These are phyloP conservation scores for Chaetogeoica ovagalla DNA, from an alignment of 2,888 invertebrate species.

Conservation along the genomic window DNA sequence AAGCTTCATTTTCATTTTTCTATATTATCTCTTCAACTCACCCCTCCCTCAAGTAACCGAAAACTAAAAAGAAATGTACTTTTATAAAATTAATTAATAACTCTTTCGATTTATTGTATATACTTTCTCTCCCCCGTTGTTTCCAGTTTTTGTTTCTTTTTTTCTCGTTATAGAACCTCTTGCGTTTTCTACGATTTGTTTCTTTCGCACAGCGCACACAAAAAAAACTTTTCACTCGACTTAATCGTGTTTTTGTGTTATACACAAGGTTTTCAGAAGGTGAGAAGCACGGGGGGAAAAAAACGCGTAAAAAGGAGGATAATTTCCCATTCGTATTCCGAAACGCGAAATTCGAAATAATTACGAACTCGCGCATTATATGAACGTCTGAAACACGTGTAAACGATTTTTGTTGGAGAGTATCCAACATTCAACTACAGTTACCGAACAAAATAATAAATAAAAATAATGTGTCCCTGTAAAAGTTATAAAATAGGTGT, in stretches of 20 bases:
- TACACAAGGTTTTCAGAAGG: conserved; percentile 24
- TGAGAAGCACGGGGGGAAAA: conserved; percentile 21
- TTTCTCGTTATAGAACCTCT: conserved; percentile 1
- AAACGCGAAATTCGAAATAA: conserved; percentile 42
- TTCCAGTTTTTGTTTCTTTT: conserved; percentile 10
- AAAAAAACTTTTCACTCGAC: conserved; percentile 40
- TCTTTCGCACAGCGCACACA: conserved; percentile 10
- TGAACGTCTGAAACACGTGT: conserved; percentile 37
- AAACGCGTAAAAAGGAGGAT: conserved; percentile 25
- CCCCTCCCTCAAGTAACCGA: neutral
- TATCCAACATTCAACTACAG: conserved; percentile 32
- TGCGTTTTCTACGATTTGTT: conserved; percentile 35
- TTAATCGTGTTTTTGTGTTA: conserved; percentile 42
- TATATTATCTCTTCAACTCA: conserved; percentile 17
- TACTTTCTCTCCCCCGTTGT: conserved; percentile 20
- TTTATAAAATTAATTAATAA: conserved; percentile 40
- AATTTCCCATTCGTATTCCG: conserved; percentile 46
- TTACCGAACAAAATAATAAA: conserved; percentile 20
- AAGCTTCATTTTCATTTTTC: conserved; percentile 28
- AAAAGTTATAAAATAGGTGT: neutral
- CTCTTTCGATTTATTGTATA: conserved; percentile 43
- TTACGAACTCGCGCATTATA: conserved; percentile 21
- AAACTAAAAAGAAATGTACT: conserved; percentile 50
- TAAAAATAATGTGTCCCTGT: neutral
- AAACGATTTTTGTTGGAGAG: conserved; percentile 37